A percentile compares a stretch with the other conserved stretches of the same genome.
These are phyloP conservation scores for Mormyrus proboscirostris DNA, from an alignment of 2,797 vertebrate species.

Conservation along the genomic window DNA sequence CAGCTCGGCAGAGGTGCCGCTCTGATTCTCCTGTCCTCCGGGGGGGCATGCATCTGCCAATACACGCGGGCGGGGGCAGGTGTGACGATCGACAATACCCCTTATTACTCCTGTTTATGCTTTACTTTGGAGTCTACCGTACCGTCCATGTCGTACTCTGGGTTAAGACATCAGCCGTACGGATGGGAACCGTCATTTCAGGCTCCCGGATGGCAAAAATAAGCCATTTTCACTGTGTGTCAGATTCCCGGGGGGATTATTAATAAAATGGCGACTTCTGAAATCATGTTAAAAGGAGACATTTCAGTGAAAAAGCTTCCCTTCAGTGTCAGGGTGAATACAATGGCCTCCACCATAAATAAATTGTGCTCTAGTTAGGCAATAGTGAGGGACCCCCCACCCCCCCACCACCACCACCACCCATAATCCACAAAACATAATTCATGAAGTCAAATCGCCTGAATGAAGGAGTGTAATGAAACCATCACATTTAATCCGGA, in stretches of 20 bases:
- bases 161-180: conserved; percentile 7
- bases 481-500: conserved; percentile 66
- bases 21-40: neutral
- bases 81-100: neutral
- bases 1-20: neutral
- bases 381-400: conserved; percentile 63
- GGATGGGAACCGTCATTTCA: neutral
- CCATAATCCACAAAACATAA: conserved; percentile 67
- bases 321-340: neutral
- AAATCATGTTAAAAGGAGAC: neutral
- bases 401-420: neutral
- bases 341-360: conserved; percentile 54
- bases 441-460: conserved; percentile 67
- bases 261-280: neutral
- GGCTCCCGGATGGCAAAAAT: neutral
- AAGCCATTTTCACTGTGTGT: neutral
- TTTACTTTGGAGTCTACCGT: neutral
- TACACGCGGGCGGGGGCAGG: neutral
- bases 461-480: conserved; percentile 65
- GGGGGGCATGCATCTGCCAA: neutral
- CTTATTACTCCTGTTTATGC: conserved; percentile 6
- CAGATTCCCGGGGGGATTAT: neutral
- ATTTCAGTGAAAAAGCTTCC: neutral
- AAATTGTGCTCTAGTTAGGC: conserved; percentile 59
- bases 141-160: neutral